These are phyloP conservation scores for Tylochromis polylepis DNA, from an alignment of 2,113 vertebrate genomes.

Conservation along the genomic window DNA sequence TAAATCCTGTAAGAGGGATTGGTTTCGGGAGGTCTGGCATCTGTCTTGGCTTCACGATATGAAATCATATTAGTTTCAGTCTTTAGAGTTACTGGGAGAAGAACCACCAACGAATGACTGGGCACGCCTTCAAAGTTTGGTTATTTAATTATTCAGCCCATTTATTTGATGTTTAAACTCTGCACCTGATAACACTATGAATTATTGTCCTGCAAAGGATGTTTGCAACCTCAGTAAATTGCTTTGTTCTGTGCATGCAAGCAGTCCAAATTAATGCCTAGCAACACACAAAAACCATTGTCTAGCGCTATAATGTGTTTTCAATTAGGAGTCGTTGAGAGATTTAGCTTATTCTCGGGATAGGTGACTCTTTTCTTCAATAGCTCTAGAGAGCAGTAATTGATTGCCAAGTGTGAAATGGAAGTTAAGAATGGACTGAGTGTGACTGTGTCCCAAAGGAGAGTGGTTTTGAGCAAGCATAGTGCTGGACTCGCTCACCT, in stretches of 20 bases:
- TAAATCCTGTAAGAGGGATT: slow-evolving; percentile 72
- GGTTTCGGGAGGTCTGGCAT: slow-evolving; percentile 63
- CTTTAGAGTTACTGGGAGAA: slow-evolving; percentile 60
- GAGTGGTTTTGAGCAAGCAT: slow-evolving; percentile 9
- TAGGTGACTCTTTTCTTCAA: slow-evolving; percentile 50
- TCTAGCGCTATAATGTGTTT: slow-evolving; percentile 67
- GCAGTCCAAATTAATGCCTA: slow-evolving; percentile 66
- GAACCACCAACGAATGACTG: slow-evolving; percentile 54
- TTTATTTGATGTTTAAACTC: slow-evolving; percentile 69
- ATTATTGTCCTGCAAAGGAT: slow-evolving; percentile 63
- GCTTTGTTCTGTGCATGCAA: slow-evolving; percentile 68
- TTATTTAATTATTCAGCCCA: slow-evolving; percentile 67
- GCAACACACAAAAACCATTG: slow-evolving; percentile 70
- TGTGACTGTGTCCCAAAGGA: slow-evolving; percentile 34
- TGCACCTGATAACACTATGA: slow-evolving; percentile 63
- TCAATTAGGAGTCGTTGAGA: slow-evolving; percentile 65
- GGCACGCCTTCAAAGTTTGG: slow-evolving; percentile 63
- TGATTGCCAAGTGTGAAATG: slow-evolving; percentile 69
- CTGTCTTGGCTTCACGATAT: slow-evolving; percentile 61
- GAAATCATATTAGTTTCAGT: slow-evolving; percentile 74
- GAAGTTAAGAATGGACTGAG: slow-evolving; percentile 50
- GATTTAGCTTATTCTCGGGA: slow-evolving; percentile 54
- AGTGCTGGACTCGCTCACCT: not conserved
- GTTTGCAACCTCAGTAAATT: slow-evolving; percentile 71
- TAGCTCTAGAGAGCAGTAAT: slow-evolving; percentile 63